Conservation (phyloP, 2,797 vertebrate genomes). For the Acrocephalus scirpaceus region DNA sequence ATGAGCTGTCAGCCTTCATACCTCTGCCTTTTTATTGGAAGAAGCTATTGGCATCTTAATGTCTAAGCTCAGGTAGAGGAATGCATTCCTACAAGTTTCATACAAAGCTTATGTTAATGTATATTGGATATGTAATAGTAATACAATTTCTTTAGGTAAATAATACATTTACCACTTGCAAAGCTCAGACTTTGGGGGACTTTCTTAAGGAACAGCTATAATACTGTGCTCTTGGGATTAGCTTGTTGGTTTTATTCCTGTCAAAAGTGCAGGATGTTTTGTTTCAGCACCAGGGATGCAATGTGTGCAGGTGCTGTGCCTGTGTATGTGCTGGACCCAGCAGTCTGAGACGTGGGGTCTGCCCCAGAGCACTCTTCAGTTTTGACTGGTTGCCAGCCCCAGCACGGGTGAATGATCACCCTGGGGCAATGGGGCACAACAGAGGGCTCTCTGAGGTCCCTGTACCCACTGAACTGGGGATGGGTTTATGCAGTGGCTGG, state of each 20-base stretch:
- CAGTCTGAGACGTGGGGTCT: rapidly evolving
- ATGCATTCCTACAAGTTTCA: background rate
- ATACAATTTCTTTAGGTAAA: background rate
- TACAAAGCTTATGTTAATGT: background rate
- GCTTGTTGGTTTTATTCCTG: background rate
- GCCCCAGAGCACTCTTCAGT: rapidly evolving
- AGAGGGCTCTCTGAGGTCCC: background rate
- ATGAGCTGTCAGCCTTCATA: constrained; percentile 8
- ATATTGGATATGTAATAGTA: background rate
- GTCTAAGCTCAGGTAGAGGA: background rate
- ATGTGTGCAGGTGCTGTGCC: background rate
- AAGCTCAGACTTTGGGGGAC: background rate
- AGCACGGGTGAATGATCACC: background rate
- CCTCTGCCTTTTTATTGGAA: background rate
- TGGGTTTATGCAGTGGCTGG: background rate
- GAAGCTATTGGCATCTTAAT: background rate
- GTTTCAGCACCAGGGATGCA: background rate
- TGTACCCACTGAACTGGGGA: background rate
- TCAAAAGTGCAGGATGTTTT: background rate
- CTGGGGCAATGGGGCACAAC: rapidly evolving
- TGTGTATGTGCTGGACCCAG: background rate
- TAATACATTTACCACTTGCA: background rate
- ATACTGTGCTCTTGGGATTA: background rate
- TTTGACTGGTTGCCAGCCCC: background rate
- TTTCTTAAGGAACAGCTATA: background rate